A percentile compares a stretch with the other conserved stretches of the same genome.
These are phyloP conservation scores for Dasypus novemcinctus DNA, from an alignment of 2,113 vertebrate species.

Conservation along the genomic window DNA sequence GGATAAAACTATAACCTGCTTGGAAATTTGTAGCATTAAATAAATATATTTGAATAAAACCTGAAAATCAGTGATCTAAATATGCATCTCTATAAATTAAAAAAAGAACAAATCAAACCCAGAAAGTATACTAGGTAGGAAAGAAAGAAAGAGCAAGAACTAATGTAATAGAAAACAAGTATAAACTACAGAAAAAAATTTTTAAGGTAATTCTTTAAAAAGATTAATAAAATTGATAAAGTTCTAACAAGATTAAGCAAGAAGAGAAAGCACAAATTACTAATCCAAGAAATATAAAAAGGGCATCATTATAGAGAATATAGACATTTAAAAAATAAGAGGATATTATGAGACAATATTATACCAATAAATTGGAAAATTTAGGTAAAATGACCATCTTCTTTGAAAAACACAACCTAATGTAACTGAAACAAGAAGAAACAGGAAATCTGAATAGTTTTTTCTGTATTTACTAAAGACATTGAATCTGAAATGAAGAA, in stretches of 20 bases:
- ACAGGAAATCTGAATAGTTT: background rate
- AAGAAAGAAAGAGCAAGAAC: background rate
- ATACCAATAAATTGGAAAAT: background rate
- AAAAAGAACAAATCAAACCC: background rate
- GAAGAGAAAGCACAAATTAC: background rate
- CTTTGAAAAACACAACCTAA: background rate
- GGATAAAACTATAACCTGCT: background rate
- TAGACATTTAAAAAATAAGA: background rate
- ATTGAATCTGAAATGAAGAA: background rate
- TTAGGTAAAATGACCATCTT: background rate
- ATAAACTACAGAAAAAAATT: background rate
- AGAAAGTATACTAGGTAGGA: background rate
- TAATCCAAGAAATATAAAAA: no score
- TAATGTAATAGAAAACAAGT: background rate
- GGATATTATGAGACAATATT: background rate
- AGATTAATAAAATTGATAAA: no score
- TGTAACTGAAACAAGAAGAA: background rate
- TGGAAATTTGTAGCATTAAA: background rate
- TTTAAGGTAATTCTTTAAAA: background rate
- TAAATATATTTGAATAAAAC: background rate
- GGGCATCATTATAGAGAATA: background rate
- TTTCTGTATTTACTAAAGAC: background rate
- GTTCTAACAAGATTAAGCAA: no score
- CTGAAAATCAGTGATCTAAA: background rate
- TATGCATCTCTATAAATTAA: background rate